Conservation (phyloP, 2,888 invertebrate species). For the Craniophora ligustri region DNA sequence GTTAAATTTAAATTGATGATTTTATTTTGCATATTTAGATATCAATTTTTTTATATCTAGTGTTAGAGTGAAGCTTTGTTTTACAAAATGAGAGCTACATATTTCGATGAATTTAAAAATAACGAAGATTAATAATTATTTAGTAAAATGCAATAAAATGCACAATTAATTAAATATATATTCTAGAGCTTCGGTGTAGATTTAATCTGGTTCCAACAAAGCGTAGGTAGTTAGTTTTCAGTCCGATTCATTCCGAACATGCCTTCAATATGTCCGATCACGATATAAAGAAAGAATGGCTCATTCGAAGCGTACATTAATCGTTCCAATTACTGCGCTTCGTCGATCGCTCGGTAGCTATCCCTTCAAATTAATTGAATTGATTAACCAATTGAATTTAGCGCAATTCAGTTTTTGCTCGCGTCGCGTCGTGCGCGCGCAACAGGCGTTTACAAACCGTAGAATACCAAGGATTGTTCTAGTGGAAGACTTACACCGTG, state of each 20-base stretch:
- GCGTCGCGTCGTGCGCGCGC: constrained; percentile 55
- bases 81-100: too few relatives aligned
- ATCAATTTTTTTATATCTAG: too few relatives aligned
- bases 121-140: not conserved
- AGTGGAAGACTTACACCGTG: constrained; percentile 23
- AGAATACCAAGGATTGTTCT: constrained; percentile 37
- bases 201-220: constrained; percentile 66
- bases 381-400: constrained; percentile 85
- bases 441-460: constrained; percentile 33
- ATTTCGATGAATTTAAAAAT: not conserved
- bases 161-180: constrained; percentile 34
- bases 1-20: too few relatives aligned
- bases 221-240: constrained; percentile 64
- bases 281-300: constrained; percentile 73
- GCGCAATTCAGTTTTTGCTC: constrained; percentile 75
- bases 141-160: constrained; percentile 7
- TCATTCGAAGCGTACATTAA: constrained; percentile 74
- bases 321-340: constrained; percentile 79
- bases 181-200: constrained; percentile 54
- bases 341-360: constrained; percentile 71
- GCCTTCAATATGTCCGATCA: constrained; percentile 73
- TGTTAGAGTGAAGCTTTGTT: too few relatives aligned
- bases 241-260: constrained; percentile 71
- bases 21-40: too few relatives aligned
- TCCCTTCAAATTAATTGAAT: constrained; percentile 83